Evolutionary conservation across 2,113 vertebrate genomes (phyloP), one percentile per base, ranked within the genome.

Genomic region (Anser cygnoides): DNA sequence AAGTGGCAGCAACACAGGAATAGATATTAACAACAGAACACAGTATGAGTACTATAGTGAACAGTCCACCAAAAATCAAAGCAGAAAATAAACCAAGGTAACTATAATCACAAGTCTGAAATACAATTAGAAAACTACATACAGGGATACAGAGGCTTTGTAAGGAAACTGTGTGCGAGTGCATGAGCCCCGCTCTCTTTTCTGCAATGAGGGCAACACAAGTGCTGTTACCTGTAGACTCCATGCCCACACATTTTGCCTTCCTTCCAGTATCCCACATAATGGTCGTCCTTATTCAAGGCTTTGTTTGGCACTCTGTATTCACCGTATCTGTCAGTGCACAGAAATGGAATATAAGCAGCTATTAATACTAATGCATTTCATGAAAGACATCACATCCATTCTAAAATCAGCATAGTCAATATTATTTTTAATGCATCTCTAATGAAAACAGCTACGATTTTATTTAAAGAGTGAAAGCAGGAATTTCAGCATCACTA

Each of bases 221-320:
- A 54, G 54, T 2, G 26, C 35, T 41, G 2, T 97, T 97, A 99
- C 99, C 99, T 99, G 96, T 99, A 99, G 6, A 98, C 98, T 54
- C 99, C 99, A 19, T 99, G 98, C 67, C 99, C 99, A 41, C 99
- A 99, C 99, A 99, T 99, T 97, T 98, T 99, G 70, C 99, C 99
- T 61, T 99, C 99, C 89, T 99, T 99, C 99, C 99, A 99, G 44
- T 99, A 97, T 21, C 99, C 99, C 70, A 98, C 98, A 15, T 99
- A 99, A 80, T 98, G 98, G 85, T 99, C 99, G 52, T 98, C 98
- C 96, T 99, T 99, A 95, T 98, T 98, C 55, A 98, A 54, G 1
- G 87, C 95, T 98, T 99, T 99, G 94, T 98, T 99, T 26, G 98
- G 98, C 74, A 98, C 96, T 76, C 97, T 94, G 77, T 99, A 99